A percentile compares a stretch with the other conserved stretches of the same genome.
Evolutionary conservation across 2,797 vertebrate genomes (phyloP).

Genomic region (Rhinophrynus dorsalis): DNA sequence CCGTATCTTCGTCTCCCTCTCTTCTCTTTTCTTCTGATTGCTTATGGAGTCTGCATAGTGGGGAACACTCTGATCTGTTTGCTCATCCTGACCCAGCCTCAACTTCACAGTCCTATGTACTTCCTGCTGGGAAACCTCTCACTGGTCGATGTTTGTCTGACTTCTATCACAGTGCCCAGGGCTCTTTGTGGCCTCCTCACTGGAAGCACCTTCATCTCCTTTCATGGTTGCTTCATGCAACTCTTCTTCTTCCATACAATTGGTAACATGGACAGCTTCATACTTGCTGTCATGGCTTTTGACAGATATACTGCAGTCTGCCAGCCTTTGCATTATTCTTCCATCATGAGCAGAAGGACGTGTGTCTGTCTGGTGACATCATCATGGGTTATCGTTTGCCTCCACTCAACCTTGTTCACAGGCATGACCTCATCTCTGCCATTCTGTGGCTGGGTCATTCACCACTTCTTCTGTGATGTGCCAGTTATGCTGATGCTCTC

Average conservation of each 20-base stretch:
- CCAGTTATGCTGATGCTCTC: constrained; percentile 32
- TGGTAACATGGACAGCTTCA: constrained; percentile 32
- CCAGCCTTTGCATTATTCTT: constrained; percentile 16
- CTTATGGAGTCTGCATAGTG: constrained; percentile 21
- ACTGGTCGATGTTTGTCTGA: constrained; percentile 25
- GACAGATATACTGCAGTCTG: constrained; percentile 37
- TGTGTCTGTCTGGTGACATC: not conserved
- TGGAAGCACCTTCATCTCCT: constrained; percentile 9
- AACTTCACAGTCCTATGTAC: constrained; percentile 35
- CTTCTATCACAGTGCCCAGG: constrained; percentile 13
- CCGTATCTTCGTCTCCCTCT: constrained; percentile 16
- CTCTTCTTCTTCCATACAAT: constrained; percentile 27
- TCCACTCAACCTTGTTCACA: constrained; percentile 20
- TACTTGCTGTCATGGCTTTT: constrained; percentile 33
- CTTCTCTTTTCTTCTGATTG: constrained; percentile 15
- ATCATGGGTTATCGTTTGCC: constrained; percentile 17
- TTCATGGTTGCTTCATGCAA: constrained; percentile 18
- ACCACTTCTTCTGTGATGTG: constrained; percentile 40
- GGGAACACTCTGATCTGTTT: constrained; percentile 15
- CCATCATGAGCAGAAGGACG: constrained; percentile 27
- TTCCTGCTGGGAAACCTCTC: constrained; percentile 38
- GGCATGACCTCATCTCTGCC: constrained; percentile 11
- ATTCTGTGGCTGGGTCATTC: constrained; percentile 14
- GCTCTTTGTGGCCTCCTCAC: constrained; percentile 4
- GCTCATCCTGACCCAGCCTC: constrained; percentile 20